Evolutionary conservation across 2,113 vertebrate genomes (phyloP), one percentile per base, ranked within the genome.

Genomic region (Natator depressus): DNA sequence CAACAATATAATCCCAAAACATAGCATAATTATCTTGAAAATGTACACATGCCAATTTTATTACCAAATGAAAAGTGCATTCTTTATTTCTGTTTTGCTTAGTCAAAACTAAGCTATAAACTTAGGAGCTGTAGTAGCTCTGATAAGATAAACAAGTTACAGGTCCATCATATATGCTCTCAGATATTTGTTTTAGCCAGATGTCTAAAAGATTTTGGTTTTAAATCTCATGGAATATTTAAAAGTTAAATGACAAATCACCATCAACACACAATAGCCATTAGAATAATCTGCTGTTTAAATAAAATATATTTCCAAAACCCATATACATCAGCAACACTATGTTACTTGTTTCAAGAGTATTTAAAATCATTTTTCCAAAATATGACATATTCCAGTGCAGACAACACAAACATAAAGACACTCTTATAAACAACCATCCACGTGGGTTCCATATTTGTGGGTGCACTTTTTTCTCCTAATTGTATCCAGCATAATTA

Each of bases 1-100:
- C 95, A 97, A 96, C 80, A 75, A 81, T 53, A 6, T 89, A 96
- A 94, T 94, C 95, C 53, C 24, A 89, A 82, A 55, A 94, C 96
- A 95, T 0, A 76, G 2, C 80, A 90, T 84, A 93, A 93, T 53
- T 96, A 46, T 13, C 51, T 10, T 85, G 65, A 81, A 91, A 94
- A 80, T n/a, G 5, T 91, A 82, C 16, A 65, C 3, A 59, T 27
- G 65, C 14, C 22, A 89, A 42, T 87, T 91, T 29, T 89, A 90
- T 89, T 92, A 92, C 42, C 24, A 82, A 55, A 89, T 69, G 54
- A 81, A 92, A 88, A 96, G 4, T 54, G 10, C 27, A 55, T 80
- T 89, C 3, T 84, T 94, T 90, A 4, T 82, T 92, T 89, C 54
- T 59, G 69, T 87, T 29, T 89, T 82, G 5, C 3, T 91, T 89